A percentile compares a stretch with the other conserved stretches of the same genome.
These are phyloP conservation scores for Sparidentex hasta DNA, from an alignment of 2,797 vertebrate genomes.

Conservation along the genomic window DNA sequence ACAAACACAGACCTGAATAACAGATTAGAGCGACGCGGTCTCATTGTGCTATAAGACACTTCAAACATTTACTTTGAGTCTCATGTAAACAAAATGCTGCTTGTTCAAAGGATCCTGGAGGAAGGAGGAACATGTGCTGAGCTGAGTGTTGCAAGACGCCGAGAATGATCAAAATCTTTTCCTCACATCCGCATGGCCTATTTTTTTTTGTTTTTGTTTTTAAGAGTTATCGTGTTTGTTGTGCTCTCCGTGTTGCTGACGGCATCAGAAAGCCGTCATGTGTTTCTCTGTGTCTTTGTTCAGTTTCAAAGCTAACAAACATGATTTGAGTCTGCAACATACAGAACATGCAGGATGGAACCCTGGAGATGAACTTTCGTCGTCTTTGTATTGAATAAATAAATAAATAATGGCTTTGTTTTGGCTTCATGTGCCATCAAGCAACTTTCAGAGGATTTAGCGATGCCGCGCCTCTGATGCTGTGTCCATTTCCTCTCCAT, in stretches of 20 bases:
- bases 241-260: conserved; percentile 24
- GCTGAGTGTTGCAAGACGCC: conserved; percentile 55
- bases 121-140: conserved; percentile 29
- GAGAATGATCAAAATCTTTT: conserved; percentile 52
- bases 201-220: conserved; percentile 42
- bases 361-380: neutral
- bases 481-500: no score
- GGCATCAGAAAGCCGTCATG: conserved; percentile 7
- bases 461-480: no score
- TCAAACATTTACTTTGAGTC: conserved; percentile 55
- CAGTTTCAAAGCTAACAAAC: neutral
- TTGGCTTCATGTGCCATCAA: no score
- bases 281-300: conserved; percentile 16
- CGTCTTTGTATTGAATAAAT: neutral
- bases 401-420: no score
- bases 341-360: neutral
- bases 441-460: no score
- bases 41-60: conserved; percentile 44
- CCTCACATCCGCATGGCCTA: conserved; percentile 27
- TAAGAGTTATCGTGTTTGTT: conserved; percentile 21
- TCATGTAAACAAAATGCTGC: conserved; percentile 59
- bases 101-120: conserved; percentile 54
- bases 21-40: conserved; percentile 44
- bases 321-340: neutral
- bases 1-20: conserved; percentile 38